Base-by-base conservation (phyloP, 53 echinoderm and acorn worm species). In the Patiria pectinifera region DNA sequence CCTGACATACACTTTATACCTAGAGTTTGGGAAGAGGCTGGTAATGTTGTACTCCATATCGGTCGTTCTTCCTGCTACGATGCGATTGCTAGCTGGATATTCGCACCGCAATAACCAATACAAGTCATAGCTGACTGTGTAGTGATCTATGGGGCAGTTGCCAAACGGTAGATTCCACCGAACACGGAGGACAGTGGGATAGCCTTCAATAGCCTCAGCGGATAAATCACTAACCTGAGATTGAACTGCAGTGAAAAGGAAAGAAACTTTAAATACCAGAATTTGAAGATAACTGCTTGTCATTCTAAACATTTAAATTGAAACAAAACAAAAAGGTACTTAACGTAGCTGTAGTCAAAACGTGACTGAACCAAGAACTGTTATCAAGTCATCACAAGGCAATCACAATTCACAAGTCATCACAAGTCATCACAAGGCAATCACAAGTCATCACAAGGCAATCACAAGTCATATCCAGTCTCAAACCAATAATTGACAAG, bases 1-100 rank as follows among this genome's bases (percentile, higher is more conserved):
- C 18, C 11, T 61, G 48, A 94, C 94, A 18, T 79, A 53, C 8
- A 91, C 85, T 16, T 2, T 21, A 59, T 94, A 94, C 7, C 48
- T 80, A 2, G 94, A 94, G 72, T 85, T 46, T 1, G 94, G 94
- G 58, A 91, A 47, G n/a, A 94, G 91, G 3, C 91, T 86, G 0
- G 86, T 85, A 49, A 86, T 85, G 43, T 69, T 91, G 62, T 78
- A 86, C 43, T 6, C 24, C 0, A 83, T 82, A 21, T 23, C 62
- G 15, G 25, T 24, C 25, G 86, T 92, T 8, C 48, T 61, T 8
- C 63, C 90, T 2, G 78, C 74, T 22, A 22, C 63, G 18, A 60
- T 66, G 8, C 25, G 60, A 10, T 45, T 4, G 26, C 24, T 16
- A 15, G 21, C 44, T 16, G 60, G 14, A 3, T 0, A 16, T 21